A percentile compares a stretch with the other conserved stretches of the same genome.
These are phyloP conservation scores for Notodonta ziczac DNA, from an alignment of 2,888 invertebrate genomes.

Conservation along the genomic window DNA sequence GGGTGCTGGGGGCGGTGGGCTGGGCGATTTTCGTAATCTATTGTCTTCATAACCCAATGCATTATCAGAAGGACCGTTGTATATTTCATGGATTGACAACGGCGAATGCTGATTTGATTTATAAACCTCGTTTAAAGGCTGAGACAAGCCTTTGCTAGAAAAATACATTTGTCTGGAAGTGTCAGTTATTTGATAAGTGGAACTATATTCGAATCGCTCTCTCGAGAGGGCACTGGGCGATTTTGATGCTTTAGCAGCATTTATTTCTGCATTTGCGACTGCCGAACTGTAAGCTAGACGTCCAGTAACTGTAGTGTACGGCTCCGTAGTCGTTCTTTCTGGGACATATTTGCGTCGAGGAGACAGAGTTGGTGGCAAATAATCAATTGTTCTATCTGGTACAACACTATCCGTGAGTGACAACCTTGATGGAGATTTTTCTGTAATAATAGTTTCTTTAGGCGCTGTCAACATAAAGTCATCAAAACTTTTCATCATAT, in stretches of 20 bases:
- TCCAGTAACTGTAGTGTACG: slow-evolving; percentile 87
- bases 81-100: slow-evolving; percentile 86
- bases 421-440: slow-evolving; percentile 86
- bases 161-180: slow-evolving; percentile 69
- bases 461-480: slow-evolving; percentile 83
- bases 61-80: slow-evolving; percentile 82
- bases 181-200: slow-evolving; percentile 79
- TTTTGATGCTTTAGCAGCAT: slow-evolving; percentile 79
- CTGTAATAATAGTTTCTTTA: slow-evolving; percentile 76
- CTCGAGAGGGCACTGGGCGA: slow-evolving; percentile 82
- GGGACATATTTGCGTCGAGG: slow-evolving; percentile 84
- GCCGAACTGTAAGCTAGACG: slow-evolving; percentile 88
- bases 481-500: slow-evolving; percentile 86
- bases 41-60: slow-evolving; percentile 80
- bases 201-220: slow-evolving; percentile 84
- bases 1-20: slow-evolving; percentile 93
- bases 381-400: slow-evolving; percentile 87
- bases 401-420: slow-evolving; percentile 86
- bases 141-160: slow-evolving; percentile 63
- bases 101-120: slow-evolving; percentile 86
- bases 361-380: slow-evolving; percentile 83
- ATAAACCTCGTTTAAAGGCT: slow-evolving; percentile 79
- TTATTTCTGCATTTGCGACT: slow-evolving; percentile 86
- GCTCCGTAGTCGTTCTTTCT: slow-evolving; percentile 84
- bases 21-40: slow-evolving; percentile 83